phyloP scores from a whole-genome alignment of 2,113 vertebrate genomes.

The Hippoglossus stenolepis region DNA sequence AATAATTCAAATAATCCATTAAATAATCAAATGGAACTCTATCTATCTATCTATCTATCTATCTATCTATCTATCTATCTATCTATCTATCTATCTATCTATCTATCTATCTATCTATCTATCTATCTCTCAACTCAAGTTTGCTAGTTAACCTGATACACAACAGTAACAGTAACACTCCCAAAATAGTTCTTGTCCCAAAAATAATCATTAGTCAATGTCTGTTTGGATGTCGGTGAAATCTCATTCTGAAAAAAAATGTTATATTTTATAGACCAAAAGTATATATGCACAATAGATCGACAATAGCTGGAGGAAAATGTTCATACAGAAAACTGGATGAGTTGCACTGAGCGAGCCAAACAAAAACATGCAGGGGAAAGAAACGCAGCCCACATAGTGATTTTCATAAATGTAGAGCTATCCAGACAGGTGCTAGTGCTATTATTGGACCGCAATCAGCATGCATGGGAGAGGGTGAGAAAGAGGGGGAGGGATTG shows the following conservation, averaged over 20 bases:
- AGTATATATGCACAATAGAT: background rate
- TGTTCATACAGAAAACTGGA: conserved; percentile 14
- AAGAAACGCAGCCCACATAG: conserved; percentile 51
- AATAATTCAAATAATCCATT: too few species aligned
- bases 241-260: background rate
- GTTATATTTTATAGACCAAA: background rate
- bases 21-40: too few species aligned
- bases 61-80: too few species aligned
- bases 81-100: too few species aligned
- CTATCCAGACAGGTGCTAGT: conserved; percentile 76
- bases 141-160: too few species aligned
- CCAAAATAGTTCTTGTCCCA: background rate
- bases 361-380: conserved; percentile 37
- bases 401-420: conserved; percentile 74
- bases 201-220: too few species aligned
- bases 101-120: too few species aligned
- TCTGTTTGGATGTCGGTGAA: background rate
- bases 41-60: too few species aligned
- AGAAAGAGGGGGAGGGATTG: conserved; percentile 49
- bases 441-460: conserved; percentile 79
- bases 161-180: too few species aligned
- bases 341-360: background rate
- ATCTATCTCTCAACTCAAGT: too few species aligned
- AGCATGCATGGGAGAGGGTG: conserved; percentile 69
- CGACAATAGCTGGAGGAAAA: background rate